Percentiles rank a stretch among this genome's conserved stretches.
Evolutionary conservation across 2,113 vertebrate species (phyloP).

Genomic region (Tenrec ecaudatus): DNA sequence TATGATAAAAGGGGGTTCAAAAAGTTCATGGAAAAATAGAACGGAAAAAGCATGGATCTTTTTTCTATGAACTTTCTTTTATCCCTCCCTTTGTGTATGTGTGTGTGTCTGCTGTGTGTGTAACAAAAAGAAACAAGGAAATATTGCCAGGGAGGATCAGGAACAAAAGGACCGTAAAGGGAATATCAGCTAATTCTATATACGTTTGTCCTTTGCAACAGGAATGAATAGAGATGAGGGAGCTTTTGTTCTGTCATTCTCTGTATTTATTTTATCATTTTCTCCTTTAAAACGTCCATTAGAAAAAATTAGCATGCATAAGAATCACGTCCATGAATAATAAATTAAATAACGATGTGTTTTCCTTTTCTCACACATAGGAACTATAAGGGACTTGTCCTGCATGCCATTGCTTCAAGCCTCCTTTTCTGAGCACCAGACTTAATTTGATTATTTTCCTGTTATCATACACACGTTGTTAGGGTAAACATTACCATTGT

Average conservation of each 20-base stretch:
- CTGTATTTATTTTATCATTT: not conserved
- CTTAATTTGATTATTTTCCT: conserved; percentile 36
- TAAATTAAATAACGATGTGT: not conserved
- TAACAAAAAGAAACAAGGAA: not conserved
- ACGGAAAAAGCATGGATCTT: too few species aligned
- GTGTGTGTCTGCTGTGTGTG: too few species aligned
- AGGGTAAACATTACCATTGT: not conserved
- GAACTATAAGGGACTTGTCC: not conserved
- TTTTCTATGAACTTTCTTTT: too few species aligned
- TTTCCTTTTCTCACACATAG: conserved; percentile 15
- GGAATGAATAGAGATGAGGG: not conserved
- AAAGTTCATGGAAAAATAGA: too few species aligned
- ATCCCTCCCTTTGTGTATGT: too few species aligned
- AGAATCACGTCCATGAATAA: conserved; percentile 29
- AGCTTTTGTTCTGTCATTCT: not conserved
- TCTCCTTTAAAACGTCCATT: conserved; percentile 10
- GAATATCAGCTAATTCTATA: not conserved
- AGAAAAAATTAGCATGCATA: conserved; percentile 20
- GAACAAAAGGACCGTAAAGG: not conserved
- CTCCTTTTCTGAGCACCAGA: not conserved
- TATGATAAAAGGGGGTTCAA: too few species aligned
- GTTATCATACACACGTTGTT: not conserved
- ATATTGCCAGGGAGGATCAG: not conserved
- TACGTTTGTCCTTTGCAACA: conserved; percentile 14
- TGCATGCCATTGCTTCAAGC: not conserved